These are phyloP conservation scores for Sciurus carolinensis DNA, from an alignment of 2,797 vertebrate species.

Conservation along the genomic window DNA sequence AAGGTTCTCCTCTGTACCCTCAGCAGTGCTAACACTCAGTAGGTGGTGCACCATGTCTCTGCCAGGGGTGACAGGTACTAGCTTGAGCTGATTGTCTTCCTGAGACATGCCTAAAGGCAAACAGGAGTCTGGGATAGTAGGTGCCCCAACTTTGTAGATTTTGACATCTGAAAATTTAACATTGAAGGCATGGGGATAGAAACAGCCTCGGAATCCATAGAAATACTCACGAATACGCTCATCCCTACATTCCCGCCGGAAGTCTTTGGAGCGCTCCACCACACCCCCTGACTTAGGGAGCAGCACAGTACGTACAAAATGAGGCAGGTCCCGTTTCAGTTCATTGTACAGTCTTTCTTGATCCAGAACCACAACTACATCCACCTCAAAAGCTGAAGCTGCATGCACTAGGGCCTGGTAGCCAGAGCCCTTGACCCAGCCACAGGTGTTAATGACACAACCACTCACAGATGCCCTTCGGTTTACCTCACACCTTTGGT, in stretches of 20 bases:
- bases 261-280: constrained; percentile 98
- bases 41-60: constrained; percentile 98
- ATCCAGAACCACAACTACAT: constrained; percentile 98
- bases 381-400: constrained; percentile 98
- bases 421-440: constrained; percentile 98
- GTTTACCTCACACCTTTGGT: constrained; percentile 98
- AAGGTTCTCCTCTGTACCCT: constrained; percentile 90
- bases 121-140: constrained; percentile 98
- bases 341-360: constrained; percentile 99
- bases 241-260: constrained; percentile 95
- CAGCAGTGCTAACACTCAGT: constrained; percentile 94
- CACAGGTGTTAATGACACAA: constrained; percentile 98
- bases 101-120: constrained; percentile 98
- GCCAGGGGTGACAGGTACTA: constrained; percentile 97
- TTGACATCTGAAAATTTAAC: constrained; percentile 98
- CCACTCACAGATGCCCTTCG: constrained; percentile 96
- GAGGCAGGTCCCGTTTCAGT: constrained; percentile 97
- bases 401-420: constrained; percentile 99
- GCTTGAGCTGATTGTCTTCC: constrained; percentile 98
- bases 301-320: constrained; percentile 97
- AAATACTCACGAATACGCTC: constrained; percentile 98
- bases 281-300: constrained; percentile 97
- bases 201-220: constrained; percentile 96
- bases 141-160: constrained; percentile 98
- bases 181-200: constrained; percentile 97